Percentiles rank a stretch among this genome's conserved stretches.
These are phyloP conservation scores for Shargacucullia verbasci DNA, from an alignment of 2,888 invertebrate species.

Conservation along the genomic window DNA sequence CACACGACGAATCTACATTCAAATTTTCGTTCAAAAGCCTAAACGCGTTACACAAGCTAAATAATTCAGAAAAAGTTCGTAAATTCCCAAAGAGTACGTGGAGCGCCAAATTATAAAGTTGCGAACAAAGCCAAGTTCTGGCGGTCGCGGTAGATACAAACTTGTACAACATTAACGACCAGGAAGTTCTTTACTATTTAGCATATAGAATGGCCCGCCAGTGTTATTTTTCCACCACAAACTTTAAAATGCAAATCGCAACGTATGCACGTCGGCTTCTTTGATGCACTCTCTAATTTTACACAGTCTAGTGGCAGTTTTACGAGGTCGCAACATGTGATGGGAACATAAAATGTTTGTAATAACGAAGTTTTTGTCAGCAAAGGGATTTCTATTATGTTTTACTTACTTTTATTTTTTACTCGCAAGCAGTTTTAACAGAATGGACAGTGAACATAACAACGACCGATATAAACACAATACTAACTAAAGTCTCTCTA, in stretches of 20 bases:
- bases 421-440: no score
- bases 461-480: no score
- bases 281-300: constrained; percentile 62
- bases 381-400: not conserved
- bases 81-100: constrained; percentile 34
- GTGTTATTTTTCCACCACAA: constrained; percentile 73
- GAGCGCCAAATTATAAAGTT: constrained; percentile 50
- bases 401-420: no score
- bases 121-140: constrained; percentile 45
- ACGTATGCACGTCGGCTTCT: constrained; percentile 64
- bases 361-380: constrained; percentile 9
- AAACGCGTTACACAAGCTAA: not conserved
- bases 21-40: constrained; percentile 15
- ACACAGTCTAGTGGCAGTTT: constrained; percentile 36
- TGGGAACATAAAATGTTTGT: constrained; percentile 22
- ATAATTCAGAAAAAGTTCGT: constrained; percentile 30
- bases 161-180: constrained; percentile 65
- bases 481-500: no score
- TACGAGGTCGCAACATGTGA: constrained; percentile 40
- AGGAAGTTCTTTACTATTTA: constrained; percentile 70
- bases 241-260: constrained; percentile 77
- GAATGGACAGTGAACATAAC: no score
- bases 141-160: constrained; percentile 62
- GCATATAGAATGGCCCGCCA: constrained; percentile 72
- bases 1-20: constrained; percentile 3